Percentiles rank a stretch among this genome's conserved stretches.
Conservation (phyloP, 2,797 vertebrate genomes). For the Bucorvus abyssinicus region DNA sequence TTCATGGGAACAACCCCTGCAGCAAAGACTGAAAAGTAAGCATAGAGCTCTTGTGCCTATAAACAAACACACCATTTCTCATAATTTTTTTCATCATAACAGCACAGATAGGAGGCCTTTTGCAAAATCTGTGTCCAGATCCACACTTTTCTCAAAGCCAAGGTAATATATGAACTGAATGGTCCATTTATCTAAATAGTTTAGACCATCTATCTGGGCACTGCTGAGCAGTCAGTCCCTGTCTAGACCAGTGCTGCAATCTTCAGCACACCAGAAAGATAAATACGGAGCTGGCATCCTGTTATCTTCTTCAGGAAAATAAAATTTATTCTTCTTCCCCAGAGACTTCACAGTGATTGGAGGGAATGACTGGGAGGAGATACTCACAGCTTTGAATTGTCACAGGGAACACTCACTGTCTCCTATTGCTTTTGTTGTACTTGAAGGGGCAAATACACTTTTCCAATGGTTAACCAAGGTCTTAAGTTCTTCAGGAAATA, state of each 20-base stretch:
- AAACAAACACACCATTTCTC: neutral
- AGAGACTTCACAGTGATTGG: neutral
- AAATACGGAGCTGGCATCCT: neutral
- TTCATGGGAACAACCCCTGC: neutral
- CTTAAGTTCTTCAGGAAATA: neutral
- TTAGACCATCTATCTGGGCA: neutral
- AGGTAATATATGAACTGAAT: neutral
- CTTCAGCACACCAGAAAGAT: neutral
- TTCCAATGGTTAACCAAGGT: neutral
- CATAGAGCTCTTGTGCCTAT: neutral
- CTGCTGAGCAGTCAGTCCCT: neutral
- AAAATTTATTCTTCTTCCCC: neutral
- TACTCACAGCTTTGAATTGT: neutral
- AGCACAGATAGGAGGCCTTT: neutral
- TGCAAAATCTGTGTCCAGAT: neutral
- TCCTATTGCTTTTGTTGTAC: neutral
- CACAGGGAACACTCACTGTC: neutral
- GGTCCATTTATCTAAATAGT: neutral
- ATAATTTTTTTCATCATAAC: neutral
- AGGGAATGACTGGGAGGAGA: neutral
- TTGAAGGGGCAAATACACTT: neutral
- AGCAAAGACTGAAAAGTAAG: neutral
- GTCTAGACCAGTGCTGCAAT: neutral
- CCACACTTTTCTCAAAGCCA: neutral
- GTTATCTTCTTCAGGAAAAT: neutral